Base-by-base conservation (phyloP, 2,113 vertebrate species). In the Poicephalus meyeri region DNA sequence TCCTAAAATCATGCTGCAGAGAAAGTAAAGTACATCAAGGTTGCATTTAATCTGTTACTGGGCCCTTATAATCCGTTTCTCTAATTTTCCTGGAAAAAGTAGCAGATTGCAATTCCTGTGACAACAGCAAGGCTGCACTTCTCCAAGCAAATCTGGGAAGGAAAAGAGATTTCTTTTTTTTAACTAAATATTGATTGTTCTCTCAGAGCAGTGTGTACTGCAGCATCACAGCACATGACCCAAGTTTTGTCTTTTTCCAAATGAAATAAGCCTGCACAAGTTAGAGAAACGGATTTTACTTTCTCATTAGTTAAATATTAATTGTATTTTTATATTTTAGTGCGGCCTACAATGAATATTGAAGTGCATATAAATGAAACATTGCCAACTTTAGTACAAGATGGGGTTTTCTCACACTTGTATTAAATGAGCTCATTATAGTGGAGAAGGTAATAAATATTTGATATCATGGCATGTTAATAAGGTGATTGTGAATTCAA, bases 401-500 rank as follows among this genome's bases (percentile, higher is more conserved):
- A 86, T 0, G 53, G 91, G 65, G 37, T 80, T 96, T 94, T 79
- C 93, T 96, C 86, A 90, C 61, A 37, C 82, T 91, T 86, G 70
- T 93, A 92, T 92, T 94, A 70, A 95, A 82, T 50, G 91, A 96
- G 91, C 91, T 96, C 86, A 31, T 94, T 95, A 87, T 35, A 61
- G 80, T 23, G 76, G 58, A 91, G 88, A 83, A 86, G 72, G 71
- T 53, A 81, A 97, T 97, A 91, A 96, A 97, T 97, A 95, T 97
- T 97, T 97, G 95, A 97, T 97, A 66, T 6, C 6, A 0, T 53
- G 72, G 78, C 86, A 92, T 89, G 90, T 91, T 96, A 97, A 97
- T 97, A 95, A 97, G 74, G 52, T 61, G 60, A 77, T 96, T 88
- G 35, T 93, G 96, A 93, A 97, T 96, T 97, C 95, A 49, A 86